Evolutionary conservation across 2,888 invertebrate species (phyloP).

Genomic region (Hypolimnas misippus): DNA sequence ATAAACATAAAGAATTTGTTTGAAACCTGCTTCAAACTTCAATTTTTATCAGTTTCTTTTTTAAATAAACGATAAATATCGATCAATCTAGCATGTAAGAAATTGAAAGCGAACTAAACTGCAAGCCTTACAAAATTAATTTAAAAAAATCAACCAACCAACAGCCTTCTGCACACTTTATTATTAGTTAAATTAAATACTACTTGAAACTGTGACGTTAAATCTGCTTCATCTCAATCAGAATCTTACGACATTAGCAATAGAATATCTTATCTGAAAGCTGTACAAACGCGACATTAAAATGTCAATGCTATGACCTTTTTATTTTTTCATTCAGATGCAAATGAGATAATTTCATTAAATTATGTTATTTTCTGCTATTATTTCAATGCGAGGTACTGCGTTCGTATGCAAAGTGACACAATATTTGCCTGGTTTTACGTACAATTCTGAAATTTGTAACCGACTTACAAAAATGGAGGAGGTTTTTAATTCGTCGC

Average conservation of each 20-base stretch:
- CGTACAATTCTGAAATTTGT: no score
- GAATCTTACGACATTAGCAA: neutral
- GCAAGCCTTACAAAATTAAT: no score
- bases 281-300: conserved; percentile 25
- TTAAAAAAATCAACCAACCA: neutral
- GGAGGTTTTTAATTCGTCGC: no score
- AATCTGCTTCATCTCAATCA: neutral
- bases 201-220: neutral
- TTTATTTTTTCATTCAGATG: conserved; percentile 25
- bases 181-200: neutral
- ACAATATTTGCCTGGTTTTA: no score
- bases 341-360: conserved; percentile 13
- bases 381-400: neutral
- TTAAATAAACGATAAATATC: no score
- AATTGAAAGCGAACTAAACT: no score
- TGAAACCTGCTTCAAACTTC: no score
- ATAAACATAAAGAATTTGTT: no score
- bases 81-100: no score
- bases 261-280: neutral
- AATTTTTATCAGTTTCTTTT: no score
- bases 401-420: conserved; percentile 11
- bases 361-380: conserved; percentile 11
- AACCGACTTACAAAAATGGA: no score
- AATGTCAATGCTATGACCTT: conserved; percentile 48
- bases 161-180: neutral